Percentiles rank a stretch among this genome's conserved stretches.
These are phyloP conservation scores for Pinctada fucata DNA, from an alignment of 2,888 invertebrate genomes.

Conservation along the genomic window DNA sequence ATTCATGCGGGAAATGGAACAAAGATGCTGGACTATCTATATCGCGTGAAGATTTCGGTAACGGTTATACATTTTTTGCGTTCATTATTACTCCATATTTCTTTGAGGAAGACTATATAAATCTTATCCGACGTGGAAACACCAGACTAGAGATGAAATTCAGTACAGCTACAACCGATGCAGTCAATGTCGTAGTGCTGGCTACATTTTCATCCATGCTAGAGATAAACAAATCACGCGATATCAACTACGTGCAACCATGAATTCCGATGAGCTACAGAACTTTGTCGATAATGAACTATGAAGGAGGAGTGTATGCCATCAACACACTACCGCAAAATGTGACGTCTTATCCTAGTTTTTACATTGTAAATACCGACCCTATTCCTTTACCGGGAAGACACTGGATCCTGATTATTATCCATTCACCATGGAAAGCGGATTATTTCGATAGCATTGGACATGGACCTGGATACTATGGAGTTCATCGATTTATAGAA, in stretches of 20 bases:
- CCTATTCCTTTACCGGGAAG: slow-evolving; percentile 23
- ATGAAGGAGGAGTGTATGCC: slow-evolving; percentile 4
- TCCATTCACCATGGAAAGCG: slow-evolving; percentile 1
- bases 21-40: slow-evolving; percentile 13
- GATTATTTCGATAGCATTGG: slow-evolving; percentile 30
- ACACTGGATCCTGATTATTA: slow-evolving; percentile 21
- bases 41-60: slow-evolving; percentile 10
- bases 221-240: slow-evolving; percentile 3
- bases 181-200: slow-evolving; percentile 8
- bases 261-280: slow-evolving; percentile 12
- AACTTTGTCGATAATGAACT: slow-evolving; percentile 1
- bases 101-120: slow-evolving; percentile 16
- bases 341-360: slow-evolving; percentile 1
- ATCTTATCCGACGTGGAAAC: slow-evolving; percentile 21
- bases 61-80: slow-evolving; percentile 19
- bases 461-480: slow-evolving; percentile 12
- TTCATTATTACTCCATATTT: slow-evolving; percentile 15
- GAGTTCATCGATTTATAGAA: slow-evolving; percentile 7
- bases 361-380: slow-evolving; percentile 15
- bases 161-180: not conserved
- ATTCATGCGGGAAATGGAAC: slow-evolving; percentile 19
- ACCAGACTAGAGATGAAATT: slow-evolving; percentile 28
- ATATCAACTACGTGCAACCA: slow-evolving; percentile 10
- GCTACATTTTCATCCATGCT: slow-evolving; percentile 4
- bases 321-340: slow-evolving; percentile 16